These are phyloP conservation scores for Prosapia bicincta DNA, from an alignment of 2,888 invertebrate species.

Conservation along the genomic window DNA sequence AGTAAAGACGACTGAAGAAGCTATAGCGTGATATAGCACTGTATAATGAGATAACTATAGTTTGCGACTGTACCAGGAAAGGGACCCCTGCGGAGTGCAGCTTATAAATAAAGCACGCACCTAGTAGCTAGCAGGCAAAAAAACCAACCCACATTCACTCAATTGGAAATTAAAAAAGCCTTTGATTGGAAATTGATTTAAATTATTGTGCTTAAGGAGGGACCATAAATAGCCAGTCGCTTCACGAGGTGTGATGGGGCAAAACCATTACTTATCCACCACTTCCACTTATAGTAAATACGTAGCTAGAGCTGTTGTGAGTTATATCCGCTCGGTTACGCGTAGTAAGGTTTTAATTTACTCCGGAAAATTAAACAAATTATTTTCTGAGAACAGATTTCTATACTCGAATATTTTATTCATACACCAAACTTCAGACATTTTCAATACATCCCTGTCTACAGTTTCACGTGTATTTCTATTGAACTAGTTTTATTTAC, in stretches of 20 bases:
- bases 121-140: not conserved
- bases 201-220: not conserved
- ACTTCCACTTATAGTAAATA: not conserved
- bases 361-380: too few species aligned
- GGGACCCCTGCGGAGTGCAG: not conserved
- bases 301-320: not conserved
- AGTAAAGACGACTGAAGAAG: too few species aligned
- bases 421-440: too few species aligned
- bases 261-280: not conserved
- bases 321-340: too few species aligned
- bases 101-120: not conserved
- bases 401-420: too few species aligned
- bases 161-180: not conserved
- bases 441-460: too few species aligned
- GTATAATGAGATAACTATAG: not conserved
- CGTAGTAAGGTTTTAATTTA: too few species aligned
- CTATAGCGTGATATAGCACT: too few species aligned
- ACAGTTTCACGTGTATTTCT: too few species aligned
- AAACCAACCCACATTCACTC: not conserved
- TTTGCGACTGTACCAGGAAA: not conserved
- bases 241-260: not conserved
- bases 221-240: not conserved
- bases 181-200: conserved; percentile 2
- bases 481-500: too few species aligned
- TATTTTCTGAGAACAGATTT: too few species aligned